A percentile compares a stretch with the other conserved stretches of the same genome.
phyloP scores from a whole-genome alignment of 2,113 vertebrate species.

The Ceyx melanurus region DNA sequence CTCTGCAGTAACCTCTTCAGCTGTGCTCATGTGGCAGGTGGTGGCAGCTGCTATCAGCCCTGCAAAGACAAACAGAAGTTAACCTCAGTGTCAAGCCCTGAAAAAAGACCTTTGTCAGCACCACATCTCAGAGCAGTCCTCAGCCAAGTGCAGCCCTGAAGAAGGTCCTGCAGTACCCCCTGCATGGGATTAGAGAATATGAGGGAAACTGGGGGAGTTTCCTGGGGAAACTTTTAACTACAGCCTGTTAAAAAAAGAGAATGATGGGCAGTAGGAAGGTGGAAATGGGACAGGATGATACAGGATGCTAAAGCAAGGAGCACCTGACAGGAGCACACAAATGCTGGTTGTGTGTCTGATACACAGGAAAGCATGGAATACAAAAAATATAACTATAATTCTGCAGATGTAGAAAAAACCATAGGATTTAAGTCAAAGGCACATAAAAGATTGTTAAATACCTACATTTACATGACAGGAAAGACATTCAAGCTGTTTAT shows the following conservation, averaged over 20 bases:
- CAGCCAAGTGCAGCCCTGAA: not conserved
- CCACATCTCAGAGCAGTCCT: not conserved
- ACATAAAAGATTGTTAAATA: not conserved
- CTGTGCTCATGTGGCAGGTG: not conserved
- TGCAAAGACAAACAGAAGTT: not conserved
- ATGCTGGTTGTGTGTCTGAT: not conserved
- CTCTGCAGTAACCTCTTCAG: not conserved
- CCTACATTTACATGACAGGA: not conserved
- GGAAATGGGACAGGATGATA: not conserved
- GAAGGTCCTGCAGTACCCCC: not conserved
- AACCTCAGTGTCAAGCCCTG: not conserved
- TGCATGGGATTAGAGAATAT: accelerated
- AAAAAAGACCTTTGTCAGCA: slow-evolving; percentile 13
- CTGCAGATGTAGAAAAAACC: not conserved
- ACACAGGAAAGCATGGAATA: not conserved
- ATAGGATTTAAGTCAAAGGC: not conserved
- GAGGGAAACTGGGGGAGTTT: not conserved
- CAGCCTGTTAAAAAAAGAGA: not conserved
- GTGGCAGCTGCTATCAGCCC: not conserved
- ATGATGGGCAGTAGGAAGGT: not conserved
- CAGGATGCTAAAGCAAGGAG: not conserved
- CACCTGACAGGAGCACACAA: not conserved
- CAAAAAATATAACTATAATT: not conserved
- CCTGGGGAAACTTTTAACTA: not conserved
- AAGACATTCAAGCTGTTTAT: not conserved